Percentiles rank a stretch among this genome's conserved stretches.
phyloP scores from a whole-genome alignment of 37 sponge, comb jelly and placozoan genomes.

The Agelas oroides region DNA sequence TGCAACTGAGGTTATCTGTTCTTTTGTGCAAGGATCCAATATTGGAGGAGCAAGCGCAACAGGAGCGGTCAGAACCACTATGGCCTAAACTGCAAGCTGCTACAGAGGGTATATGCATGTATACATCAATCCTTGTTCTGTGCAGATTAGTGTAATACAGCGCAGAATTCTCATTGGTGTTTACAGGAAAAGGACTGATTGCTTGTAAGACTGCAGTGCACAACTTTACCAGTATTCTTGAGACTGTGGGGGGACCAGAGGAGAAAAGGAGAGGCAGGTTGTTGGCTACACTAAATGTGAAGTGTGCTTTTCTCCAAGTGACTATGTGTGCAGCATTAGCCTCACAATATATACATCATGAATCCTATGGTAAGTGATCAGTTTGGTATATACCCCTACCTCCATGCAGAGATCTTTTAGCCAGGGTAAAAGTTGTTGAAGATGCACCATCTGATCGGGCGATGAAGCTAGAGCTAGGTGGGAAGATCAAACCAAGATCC shows the following conservation, averaged over 20 bases:
- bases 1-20: too few relatives aligned
- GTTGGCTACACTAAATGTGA: too few relatives aligned
- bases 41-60: constrained; percentile 49
- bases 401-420: too few relatives aligned
- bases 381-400: too few relatives aligned
- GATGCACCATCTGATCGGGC: constrained; percentile 42
- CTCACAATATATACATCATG: too few relatives aligned
- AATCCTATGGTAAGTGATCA: too few relatives aligned
- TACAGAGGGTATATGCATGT: constrained; percentile 40
- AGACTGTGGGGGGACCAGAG: constrained; percentile 34
- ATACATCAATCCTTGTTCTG: too few relatives aligned
- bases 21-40: too few relatives aligned
- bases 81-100: constrained; percentile 40
- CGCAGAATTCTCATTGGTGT: too few relatives aligned
- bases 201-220: constrained; percentile 55
- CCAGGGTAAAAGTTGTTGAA: constrained; percentile 4
- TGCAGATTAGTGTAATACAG: too few relatives aligned
- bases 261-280: constrained; percentile 58
- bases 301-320: too few relatives aligned
- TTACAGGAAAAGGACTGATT: constrained; percentile 38
- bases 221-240: constrained; percentile 40
- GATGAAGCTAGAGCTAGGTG: constrained; percentile 2
- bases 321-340: too few relatives aligned
- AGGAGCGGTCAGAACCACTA: constrained; percentile 26
- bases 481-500: constrained; percentile 38